Conservation (phyloP, 1,140 invertebrate species). For the Pseudomyrmex gracilis region DNA sequence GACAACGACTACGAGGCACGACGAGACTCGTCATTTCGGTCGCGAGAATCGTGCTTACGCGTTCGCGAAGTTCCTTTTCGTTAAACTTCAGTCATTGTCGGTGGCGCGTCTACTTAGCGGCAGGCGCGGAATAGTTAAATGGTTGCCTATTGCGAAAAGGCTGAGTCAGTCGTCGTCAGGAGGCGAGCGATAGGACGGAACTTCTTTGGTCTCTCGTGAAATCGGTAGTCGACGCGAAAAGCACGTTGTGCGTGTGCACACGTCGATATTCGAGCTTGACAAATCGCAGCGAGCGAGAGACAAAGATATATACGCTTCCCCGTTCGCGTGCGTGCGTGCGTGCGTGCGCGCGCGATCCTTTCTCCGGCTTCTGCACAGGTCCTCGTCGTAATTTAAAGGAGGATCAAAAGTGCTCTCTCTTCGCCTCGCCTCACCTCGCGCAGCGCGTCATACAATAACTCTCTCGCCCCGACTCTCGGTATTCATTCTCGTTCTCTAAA, state of each 20-base stretch:
- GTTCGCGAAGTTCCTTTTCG: slow-evolving; percentile 2
- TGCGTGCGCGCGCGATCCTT: slow-evolving; percentile 21
- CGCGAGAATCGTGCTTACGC: neutral
- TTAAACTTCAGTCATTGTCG: slow-evolving; percentile 30
- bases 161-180: slow-evolving; percentile 26
- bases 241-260: slow-evolving; percentile 39
- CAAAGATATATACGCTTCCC: slow-evolving; percentile 29
- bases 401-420: slow-evolving; percentile 41
- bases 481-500: slow-evolving; percentile 38
- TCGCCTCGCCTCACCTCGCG: neutral
- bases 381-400: slow-evolving; percentile 45
- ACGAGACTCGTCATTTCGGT: neutral
- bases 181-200: slow-evolving; percentile 11
- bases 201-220: neutral
- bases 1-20: too few species aligned
- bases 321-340: neutral
- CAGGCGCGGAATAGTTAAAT: slow-evolving; percentile 28
- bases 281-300: slow-evolving; percentile 17
- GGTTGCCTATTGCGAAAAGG: slow-evolving; percentile 4
- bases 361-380: slow-evolving; percentile 26
- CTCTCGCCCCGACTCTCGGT: slow-evolving; percentile 17
- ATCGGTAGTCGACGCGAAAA: slow-evolving; percentile 22
- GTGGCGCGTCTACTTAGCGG: slow-evolving; percentile 21
- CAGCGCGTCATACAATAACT: slow-evolving; percentile 12
- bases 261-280: slow-evolving; percentile 44